Evolutionary conservation across 2,888 invertebrate species (phyloP).

Genomic region (Calameuta filiformis): DNA sequence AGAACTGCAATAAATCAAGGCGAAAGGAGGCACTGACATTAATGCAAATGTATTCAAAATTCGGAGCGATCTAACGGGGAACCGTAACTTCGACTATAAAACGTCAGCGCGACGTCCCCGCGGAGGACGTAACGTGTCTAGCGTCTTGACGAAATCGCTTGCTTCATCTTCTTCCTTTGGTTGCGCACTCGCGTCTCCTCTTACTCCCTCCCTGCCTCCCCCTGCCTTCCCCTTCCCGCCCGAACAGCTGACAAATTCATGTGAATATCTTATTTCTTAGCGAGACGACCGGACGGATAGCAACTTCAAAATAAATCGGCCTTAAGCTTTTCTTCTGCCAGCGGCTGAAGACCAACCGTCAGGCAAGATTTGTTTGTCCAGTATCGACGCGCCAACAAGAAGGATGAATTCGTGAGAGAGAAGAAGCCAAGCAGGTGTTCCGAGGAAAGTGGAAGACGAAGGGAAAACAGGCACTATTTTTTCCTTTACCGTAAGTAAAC

Average conservation of each 20-base stretch:
- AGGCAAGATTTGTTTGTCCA: not conserved
- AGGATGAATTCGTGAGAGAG: not conserved
- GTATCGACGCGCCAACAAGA: not conserved
- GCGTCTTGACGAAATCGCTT: not conserved
- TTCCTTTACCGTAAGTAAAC: too few relatives aligned
- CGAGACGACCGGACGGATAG: slow-evolving; percentile 9
- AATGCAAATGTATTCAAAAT: slow-evolving; percentile 49
- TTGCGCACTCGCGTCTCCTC: not conserved
- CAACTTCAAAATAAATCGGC: slow-evolving; percentile 37
- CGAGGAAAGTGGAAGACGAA: slow-evolving; percentile 7
- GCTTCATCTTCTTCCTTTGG: not conserved
- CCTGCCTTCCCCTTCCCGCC: too few relatives aligned
- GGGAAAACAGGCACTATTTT: too few relatives aligned
- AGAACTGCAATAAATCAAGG: too few relatives aligned
- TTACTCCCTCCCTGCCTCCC: not conserved
- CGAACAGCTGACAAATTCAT: slow-evolving; percentile 16
- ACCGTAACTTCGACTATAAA: slow-evolving; percentile 33
- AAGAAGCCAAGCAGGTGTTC: slow-evolving; percentile 6
- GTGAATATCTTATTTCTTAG: slow-evolving; percentile 28
- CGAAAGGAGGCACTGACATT: slow-evolving; percentile 18
- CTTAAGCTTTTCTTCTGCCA: not conserved
- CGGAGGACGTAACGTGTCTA: slow-evolving; percentile 7
- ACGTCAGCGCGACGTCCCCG: slow-evolving; percentile 16
- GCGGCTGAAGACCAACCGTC: not conserved
- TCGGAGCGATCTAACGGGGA: slow-evolving; percentile 20